Evolutionary conservation across 2,113 vertebrate species (phyloP).

Genomic region (Nannobrachium achirus): DNA sequence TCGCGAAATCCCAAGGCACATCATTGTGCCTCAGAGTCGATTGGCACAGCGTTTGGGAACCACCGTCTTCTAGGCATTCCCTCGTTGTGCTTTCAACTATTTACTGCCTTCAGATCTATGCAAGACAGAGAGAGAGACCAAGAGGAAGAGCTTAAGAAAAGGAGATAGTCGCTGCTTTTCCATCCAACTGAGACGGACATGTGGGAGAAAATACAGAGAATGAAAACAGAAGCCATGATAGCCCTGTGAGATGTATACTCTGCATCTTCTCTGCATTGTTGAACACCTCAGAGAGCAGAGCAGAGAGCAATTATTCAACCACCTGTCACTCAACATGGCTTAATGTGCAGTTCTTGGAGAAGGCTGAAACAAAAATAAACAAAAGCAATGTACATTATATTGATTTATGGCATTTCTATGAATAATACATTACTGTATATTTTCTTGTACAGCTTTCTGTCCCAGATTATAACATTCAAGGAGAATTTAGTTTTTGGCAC

Average conservation of each 20-base stretch:
- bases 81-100: no score
- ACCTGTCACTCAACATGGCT: no score
- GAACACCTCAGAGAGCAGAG: no score
- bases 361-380: background rate
- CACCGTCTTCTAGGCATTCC: slow-evolving; percentile 21
- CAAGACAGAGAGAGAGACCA: no score
- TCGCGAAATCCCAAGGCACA: slow-evolving; percentile 19
- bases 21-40: slow-evolving; percentile 11
- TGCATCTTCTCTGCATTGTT: background rate
- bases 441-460: slow-evolving; percentile 20
- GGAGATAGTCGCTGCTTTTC: no score
- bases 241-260: slow-evolving; percentile 1
- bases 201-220: no score
- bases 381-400: background rate
- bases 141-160: no score
- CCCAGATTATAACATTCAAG: slow-evolving; percentile 19
- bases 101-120: no score
- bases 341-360: no score
- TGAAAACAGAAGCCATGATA: no score
- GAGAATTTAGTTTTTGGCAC: background rate
- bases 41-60: slow-evolving; percentile 9
- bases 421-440: background rate
- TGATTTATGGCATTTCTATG: background rate
- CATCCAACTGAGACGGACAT: no score
- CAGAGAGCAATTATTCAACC: no score